These are phyloP conservation scores for Rallus crepitans DNA, from an alignment of 2,797 vertebrate species.

Conservation along the genomic window DNA sequence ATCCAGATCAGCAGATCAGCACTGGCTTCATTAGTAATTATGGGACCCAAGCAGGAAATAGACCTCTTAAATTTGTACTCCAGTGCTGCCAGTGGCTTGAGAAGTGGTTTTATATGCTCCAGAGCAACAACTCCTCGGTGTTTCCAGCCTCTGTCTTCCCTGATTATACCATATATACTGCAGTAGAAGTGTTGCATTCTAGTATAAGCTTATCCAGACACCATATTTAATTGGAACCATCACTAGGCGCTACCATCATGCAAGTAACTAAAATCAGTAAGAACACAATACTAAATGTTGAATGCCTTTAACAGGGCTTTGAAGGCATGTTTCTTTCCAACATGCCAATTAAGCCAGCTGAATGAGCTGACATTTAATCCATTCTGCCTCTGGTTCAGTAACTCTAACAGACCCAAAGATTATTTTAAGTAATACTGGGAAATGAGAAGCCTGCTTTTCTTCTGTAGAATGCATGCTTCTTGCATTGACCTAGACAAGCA, in stretches of 20 bases:
- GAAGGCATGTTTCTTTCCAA: not conserved
- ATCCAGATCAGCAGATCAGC: not conserved
- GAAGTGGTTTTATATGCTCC: not conserved
- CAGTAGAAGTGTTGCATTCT: not conserved
- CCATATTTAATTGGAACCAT: not conserved
- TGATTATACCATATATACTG: not conserved
- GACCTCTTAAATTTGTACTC: not conserved
- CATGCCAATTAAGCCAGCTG: not conserved
- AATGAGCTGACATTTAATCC: not conserved
- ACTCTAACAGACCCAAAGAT: not conserved
- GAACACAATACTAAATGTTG: not conserved
- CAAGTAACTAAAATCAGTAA: not conserved
- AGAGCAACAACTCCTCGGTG: not conserved
- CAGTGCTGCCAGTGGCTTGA: not conserved
- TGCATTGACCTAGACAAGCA: not conserved
- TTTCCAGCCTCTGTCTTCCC: not conserved
- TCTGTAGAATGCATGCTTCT: not conserved
- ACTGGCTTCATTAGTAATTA: not conserved
- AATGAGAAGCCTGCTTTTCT: not conserved
- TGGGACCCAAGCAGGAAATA: not conserved
- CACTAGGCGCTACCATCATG: not conserved
- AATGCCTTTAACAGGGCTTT: not conserved
- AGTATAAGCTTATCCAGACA: not conserved
- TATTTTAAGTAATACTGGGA: not conserved
- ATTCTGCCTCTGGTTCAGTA: not conserved